Percentiles rank a stretch among this genome's conserved stretches.
Conservation (phyloP, 2,888 invertebrate genomes). For the Ochropleura plecta region DNA sequence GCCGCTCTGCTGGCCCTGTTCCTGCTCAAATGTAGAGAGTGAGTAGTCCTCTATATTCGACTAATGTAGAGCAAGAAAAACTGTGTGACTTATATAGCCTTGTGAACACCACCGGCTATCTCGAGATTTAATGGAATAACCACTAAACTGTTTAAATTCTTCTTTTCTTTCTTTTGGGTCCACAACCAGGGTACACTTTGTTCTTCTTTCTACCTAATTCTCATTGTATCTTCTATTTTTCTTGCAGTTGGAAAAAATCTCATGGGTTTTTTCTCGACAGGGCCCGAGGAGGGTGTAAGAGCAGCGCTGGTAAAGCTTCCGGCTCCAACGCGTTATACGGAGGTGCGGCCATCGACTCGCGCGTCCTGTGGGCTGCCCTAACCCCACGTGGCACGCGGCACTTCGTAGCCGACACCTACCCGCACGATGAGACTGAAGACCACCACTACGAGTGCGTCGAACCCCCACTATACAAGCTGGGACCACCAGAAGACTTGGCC, state of each 20-base stretch:
- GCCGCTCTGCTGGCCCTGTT: conserved; percentile 95
- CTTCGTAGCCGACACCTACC: conserved; percentile 93
- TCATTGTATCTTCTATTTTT: conserved; percentile 35
- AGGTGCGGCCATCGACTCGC: conserved; percentile 91
- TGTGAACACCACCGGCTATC: background rate
- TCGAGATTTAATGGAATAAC: background rate
- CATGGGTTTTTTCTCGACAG: conserved; percentile 72
- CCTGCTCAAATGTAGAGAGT: conserved; percentile 96
- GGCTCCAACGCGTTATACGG: conserved; percentile 86
- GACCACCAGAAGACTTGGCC: conserved; percentile 85
- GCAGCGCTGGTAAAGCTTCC: conserved; percentile 88
- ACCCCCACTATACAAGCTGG: conserved; percentile 88
- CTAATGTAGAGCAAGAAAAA: background rate
- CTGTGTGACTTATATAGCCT: too few relatives aligned
- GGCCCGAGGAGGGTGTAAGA: conserved; percentile 89
- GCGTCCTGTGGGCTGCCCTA: conserved; percentile 95
- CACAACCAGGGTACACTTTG: background rate
- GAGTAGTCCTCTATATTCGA: conserved; percentile 80
- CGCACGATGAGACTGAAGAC: conserved; percentile 91
- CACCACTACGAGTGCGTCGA: conserved; percentile 94
- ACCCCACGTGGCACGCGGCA: conserved; percentile 95
- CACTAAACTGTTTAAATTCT: background rate
- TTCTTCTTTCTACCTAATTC: conserved; percentile 22
- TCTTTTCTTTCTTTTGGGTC: conserved; percentile 9
- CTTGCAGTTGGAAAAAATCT: conserved; percentile 59